These are phyloP conservation scores for Prorops nasuta DNA, from an alignment of 1,140 invertebrate genomes.

Conservation along the genomic window DNA sequence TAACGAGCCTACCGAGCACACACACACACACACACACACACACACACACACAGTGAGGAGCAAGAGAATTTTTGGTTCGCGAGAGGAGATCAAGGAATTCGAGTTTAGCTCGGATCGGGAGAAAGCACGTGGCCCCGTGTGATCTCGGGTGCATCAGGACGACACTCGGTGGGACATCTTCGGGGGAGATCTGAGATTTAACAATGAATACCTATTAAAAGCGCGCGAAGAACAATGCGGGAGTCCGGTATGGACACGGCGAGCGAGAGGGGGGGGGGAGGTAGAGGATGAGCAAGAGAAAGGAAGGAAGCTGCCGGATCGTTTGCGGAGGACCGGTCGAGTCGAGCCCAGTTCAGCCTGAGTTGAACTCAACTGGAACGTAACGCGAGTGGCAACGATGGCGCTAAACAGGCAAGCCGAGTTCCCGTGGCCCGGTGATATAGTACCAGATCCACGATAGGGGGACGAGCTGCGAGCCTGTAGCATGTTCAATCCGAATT, in stretches of 20 bases:
- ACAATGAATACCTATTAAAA: conserved; percentile 54
- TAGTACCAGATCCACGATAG: conserved; percentile 52
- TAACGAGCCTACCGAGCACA: too few species aligned
- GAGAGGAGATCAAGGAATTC: too few species aligned
- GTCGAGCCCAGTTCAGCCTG: not conserved
- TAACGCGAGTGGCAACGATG: conserved; percentile 22
- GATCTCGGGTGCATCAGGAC: conserved; percentile 33
- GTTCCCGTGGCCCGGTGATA: conserved; percentile 40
- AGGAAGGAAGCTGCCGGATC: too few species aligned
- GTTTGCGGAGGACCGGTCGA: not conserved
- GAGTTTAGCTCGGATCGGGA: not conserved
- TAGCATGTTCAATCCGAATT: conserved; percentile 30
- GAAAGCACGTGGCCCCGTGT: conserved; percentile 16
- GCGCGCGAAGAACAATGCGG: conserved; percentile 49
- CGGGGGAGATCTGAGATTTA: conserved; percentile 33
- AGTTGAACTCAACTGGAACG: not conserved
- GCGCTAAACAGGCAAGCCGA: conserved; percentile 26
- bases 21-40: too few species aligned
- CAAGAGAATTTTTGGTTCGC: conserved; percentile 5
- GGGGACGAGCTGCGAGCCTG: not conserved
- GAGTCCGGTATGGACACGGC: conserved; percentile 6
- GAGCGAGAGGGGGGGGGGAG: too few species aligned
- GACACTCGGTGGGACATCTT: conserved; percentile 27
- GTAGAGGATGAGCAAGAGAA: too few species aligned
- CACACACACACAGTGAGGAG: too few species aligned